Evolutionary conservation across 92 coral and sea anemone species (phyloP), one percentile per base, ranked within the genome.

Genomic region (Montipora capitata): DNA sequence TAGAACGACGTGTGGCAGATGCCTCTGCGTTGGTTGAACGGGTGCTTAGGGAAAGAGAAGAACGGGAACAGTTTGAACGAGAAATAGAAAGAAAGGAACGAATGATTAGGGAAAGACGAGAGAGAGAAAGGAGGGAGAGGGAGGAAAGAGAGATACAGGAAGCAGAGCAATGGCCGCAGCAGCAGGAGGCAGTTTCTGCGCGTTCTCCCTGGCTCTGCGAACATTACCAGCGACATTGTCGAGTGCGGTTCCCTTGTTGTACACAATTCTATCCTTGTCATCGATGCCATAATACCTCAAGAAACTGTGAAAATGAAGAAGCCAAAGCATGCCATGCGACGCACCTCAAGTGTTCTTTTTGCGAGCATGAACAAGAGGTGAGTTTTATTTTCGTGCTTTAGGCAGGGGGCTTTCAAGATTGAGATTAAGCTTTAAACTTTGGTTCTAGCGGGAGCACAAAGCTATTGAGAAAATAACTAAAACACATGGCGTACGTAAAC

Each of bases 211-310:
- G 96, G 93, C 42, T 94, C 44, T 96, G 99, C 54, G 87, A 72
- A 18, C 99, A 96, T 67, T 96, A 91, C 85, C 94, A 96, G 79
- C 68, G 99, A 44, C 92, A 69, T 8, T 96, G 98, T 54, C 44
- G 84, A 15, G 89, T 94, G 2, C 83, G 80, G 49, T 96, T 94
- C 68, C 90, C 94, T 20, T 96, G 99, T 59, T 96, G 99, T 67
- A 56, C 71, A 8, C 44, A 62, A 48, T 96, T 74, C 79, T 91
- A 86, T 78, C 88, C 94, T 4, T 96, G 99, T 72, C 97, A 96
- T 79, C 94, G 98, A 40, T 96, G 99, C 73, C 99, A 96, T 64
- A 96, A 96, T 81, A 85, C 72, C 86, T 88, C 93, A 18, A 88
- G 88, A 11, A 70, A 77, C 11, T 96, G 99, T 56, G 63, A 84